Evolutionary conservation across 23 tunicate species (phyloP), one percentile per base, ranked within the genome.

Genomic region (Pegea sp.): DNA sequence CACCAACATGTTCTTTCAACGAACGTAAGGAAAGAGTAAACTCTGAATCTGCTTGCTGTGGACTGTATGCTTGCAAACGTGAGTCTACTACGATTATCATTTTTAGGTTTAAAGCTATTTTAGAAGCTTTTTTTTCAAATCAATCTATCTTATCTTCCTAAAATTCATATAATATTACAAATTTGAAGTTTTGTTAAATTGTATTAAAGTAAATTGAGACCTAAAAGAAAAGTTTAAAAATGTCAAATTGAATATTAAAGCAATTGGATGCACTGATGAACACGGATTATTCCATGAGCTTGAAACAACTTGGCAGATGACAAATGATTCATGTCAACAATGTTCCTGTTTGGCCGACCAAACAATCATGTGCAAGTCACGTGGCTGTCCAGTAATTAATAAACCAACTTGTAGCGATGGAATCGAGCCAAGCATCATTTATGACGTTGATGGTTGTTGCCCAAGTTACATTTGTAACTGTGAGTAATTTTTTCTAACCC

Each of bases 391-490:
- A 3, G 64, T 43, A 13, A 50, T 26, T 4, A 44, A 18, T 4
- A 66, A 67, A 54, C 84, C 76, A 29, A 56, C 29, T 18, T 84
- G 95, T 38, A 44, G 58, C 2, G 75, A 71, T 27, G 95, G 84
- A 4, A 61, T 44, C 22, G 84, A 84, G 55, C 95, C 95, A 0
- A 70, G 74, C 16, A 63, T 78, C 22, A 73, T 84, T 6, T 61
- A 64, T 33, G 91, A 77, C 42, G 44, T 70, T 4, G 63, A 61
- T 20, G 98, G 90, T 33, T 89, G 98, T 49, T 89, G 98, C 52
- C 64, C 90, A 50, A 50, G 68, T 27, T 89, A 89, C 66, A 86
- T 77, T 33, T 89, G 98, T 28, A 86, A 71, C 63, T 89, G 98
- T 89, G 48, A 70, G 88, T 68, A 44, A 13, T 51, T 5, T 28